Evolutionary conservation across 2,113 vertebrate species (phyloP).

Genomic region (Psammodynastes pulverulentus): DNA sequence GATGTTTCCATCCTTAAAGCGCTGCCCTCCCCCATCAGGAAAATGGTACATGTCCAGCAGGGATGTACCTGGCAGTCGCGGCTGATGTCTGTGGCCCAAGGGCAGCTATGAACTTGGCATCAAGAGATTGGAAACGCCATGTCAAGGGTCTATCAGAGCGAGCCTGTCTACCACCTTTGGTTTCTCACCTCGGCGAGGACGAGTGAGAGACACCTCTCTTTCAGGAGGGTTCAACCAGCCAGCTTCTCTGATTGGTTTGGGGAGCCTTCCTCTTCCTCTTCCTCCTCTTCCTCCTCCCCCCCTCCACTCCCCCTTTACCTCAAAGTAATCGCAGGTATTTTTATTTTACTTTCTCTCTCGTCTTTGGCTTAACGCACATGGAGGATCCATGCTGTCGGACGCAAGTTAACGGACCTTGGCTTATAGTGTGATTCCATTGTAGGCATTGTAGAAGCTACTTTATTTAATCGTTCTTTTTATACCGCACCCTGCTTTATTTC

Average conservation of each 20-base stretch:
- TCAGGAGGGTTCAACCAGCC: not conserved
- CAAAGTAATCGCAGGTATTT: not conserved
- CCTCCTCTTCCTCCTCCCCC: too few species aligned
- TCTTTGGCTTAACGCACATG: not conserved
- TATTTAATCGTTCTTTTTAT: not conserved
- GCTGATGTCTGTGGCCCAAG: too few species aligned
- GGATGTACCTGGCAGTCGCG: not conserved
- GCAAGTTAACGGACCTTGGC: slow-evolving; percentile 4
- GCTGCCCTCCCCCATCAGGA: not conserved
- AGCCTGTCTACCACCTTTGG: not conserved
- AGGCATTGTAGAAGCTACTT: not conserved
- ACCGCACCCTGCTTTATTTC: not conserved
- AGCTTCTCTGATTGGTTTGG: not conserved
- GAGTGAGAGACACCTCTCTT: too few species aligned
- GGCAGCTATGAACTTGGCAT: not conserved
- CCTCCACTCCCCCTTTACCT: not conserved
- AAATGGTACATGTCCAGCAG: not conserved
- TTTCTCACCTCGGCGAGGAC: not conserved
- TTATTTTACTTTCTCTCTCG: not conserved
- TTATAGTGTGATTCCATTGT: not conserved
- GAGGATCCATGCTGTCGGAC: not conserved
- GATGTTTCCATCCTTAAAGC: too few species aligned
- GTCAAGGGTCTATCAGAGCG: not conserved
- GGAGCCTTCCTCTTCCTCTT: too few species aligned
- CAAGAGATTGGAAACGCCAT: not conserved